These are phyloP conservation scores for Triplophysa rosa DNA, from an alignment of 2,113 vertebrate genomes.

Conservation along the genomic window DNA sequence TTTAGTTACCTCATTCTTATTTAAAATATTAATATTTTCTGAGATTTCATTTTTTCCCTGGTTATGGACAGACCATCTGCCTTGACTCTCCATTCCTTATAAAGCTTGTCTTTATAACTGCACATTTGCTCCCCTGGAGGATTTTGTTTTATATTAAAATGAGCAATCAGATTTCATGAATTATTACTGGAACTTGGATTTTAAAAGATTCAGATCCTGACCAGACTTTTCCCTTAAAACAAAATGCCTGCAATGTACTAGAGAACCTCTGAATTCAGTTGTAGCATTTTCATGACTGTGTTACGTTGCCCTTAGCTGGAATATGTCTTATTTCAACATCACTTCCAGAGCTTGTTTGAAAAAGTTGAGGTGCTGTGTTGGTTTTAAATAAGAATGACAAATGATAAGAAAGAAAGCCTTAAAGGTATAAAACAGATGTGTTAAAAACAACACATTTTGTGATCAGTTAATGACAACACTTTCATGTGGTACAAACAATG, in stretches of 20 bases:
- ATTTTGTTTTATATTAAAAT: too few species aligned
- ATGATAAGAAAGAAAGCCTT: not conserved
- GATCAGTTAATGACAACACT: too few species aligned
- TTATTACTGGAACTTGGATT: not conserved
- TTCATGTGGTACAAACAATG: too few species aligned
- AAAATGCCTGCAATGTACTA: not conserved
- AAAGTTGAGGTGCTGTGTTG: not conserved
- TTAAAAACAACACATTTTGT: too few species aligned
- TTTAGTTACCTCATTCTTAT: not conserved
- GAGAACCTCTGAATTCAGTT: not conserved
- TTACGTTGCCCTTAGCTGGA: not conserved
- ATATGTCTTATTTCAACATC: not conserved
- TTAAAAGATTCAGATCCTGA: not conserved
- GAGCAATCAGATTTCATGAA: not conserved
- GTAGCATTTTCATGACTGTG: not conserved
- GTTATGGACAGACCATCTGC: too few species aligned
- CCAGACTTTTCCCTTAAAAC: not conserved
- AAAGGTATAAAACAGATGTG: not conserved
- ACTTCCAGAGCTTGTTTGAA: not conserved
- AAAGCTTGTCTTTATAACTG: too few species aligned
- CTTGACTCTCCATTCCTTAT: too few species aligned
- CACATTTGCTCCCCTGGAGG: too few species aligned
- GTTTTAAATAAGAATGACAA: slow-evolving; percentile 12
- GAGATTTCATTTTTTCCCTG: too few species aligned
- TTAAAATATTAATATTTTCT: not conserved